A percentile compares a stretch with the other conserved stretches of the same genome.
phyloP scores from a whole-genome alignment of 2,113 vertebrate species.

The Perca fluviatilis region DNA sequence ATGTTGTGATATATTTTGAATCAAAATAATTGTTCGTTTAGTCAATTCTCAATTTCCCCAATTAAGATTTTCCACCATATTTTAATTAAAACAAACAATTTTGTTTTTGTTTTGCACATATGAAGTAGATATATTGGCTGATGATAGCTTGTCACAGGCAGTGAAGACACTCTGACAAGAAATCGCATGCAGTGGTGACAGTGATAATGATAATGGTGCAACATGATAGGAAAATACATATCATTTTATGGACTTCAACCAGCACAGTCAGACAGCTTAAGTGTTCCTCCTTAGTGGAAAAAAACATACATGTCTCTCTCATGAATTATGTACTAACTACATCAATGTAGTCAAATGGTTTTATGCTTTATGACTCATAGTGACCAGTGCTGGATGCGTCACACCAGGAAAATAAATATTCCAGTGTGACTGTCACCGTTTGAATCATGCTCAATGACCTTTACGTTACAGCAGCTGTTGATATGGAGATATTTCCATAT shows the following conservation, averaged over 20 bases:
- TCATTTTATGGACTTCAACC: not conserved
- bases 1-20: too few relatives aligned
- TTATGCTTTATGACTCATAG: constrained; percentile 13
- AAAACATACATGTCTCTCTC: not conserved
- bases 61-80: too few relatives aligned
- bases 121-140: not conserved
- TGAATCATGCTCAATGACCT: not conserved
- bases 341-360: not conserved
- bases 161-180: not conserved
- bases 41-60: not conserved
- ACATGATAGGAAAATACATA: not conserved
- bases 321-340: constrained; percentile 23
- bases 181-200: not conserved
- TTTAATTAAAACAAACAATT: not conserved
- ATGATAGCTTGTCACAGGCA: not conserved
- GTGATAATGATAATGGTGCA: not conserved
- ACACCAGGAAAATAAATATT: not conserved
- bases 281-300: not conserved
- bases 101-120: not conserved
- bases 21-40: too few relatives aligned
- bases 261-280: not conserved
- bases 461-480: not conserved
- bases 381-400: not conserved
- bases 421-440: not conserved
- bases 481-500: not conserved